phyloP scores from a whole-genome alignment of 2,797 vertebrate genomes.

The Spinus olivaceus region DNA sequence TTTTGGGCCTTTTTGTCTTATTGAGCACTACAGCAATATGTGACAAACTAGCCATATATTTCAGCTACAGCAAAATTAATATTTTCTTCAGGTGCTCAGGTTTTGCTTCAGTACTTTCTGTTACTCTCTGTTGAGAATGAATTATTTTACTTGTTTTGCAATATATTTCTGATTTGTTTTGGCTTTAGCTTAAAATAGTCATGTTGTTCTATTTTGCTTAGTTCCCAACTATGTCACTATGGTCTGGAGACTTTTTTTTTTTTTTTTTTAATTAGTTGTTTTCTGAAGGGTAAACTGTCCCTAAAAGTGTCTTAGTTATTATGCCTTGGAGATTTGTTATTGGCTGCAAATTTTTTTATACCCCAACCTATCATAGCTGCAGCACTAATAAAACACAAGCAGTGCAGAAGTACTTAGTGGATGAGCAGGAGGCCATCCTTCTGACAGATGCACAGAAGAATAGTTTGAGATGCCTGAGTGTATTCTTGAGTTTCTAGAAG shows the following conservation, averaged over 20 bases:
- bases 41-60: neutral
- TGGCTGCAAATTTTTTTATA: neutral
- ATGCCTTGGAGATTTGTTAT: neutral
- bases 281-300: neutral
- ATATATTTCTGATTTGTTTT: neutral
- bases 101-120: neutral
- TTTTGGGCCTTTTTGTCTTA: neutral
- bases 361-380: neutral
- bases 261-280: neutral
- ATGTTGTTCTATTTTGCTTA: neutral
- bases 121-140: neutral
- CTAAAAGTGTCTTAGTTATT: neutral
- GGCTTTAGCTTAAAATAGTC: neutral
- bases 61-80: neutral
- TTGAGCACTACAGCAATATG: neutral
- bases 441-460: neutral
- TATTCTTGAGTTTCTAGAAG: neutral
- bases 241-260: neutral
- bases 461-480: neutral
- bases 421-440: neutral
- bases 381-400: neutral
- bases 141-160: neutral
- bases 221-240: neutral
- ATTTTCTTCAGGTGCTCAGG: neutral
- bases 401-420: neutral